These are phyloP conservation scores for Xiphias gladius DNA, from an alignment of 2,113 vertebrate species.

Conservation along the genomic window DNA sequence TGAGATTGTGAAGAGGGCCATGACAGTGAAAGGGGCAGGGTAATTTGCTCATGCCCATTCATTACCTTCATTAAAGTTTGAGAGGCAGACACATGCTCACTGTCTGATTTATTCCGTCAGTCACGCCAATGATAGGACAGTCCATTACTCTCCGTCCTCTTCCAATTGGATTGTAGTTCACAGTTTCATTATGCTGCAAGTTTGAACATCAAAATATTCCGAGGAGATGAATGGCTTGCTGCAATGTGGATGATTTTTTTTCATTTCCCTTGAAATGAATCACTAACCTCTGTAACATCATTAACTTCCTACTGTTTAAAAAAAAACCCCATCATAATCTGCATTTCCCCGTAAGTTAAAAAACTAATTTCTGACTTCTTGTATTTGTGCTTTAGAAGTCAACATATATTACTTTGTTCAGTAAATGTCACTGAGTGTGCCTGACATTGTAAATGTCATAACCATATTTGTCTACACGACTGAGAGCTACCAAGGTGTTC, in stretches of 20 bases:
- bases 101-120: conserved; percentile 75
- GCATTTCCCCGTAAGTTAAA: not conserved
- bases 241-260: not conserved
- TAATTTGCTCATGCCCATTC: conserved; percentile 83
- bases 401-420: not conserved
- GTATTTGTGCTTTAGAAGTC: not conserved
- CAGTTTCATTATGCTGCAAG: conserved; percentile 12
- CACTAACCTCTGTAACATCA: not conserved
- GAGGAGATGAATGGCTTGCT: not conserved
- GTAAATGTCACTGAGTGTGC: not conserved
- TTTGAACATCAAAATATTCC: conserved; percentile 10
- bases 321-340: not conserved
- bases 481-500: not conserved
- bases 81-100: conserved; percentile 76
- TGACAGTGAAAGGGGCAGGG: conserved; percentile 54
- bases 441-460: not conserved
- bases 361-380: not conserved
- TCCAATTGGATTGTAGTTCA: conserved; percentile 57
- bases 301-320: not conserved
- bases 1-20: conserved; percentile 5
- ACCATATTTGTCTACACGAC: not conserved
- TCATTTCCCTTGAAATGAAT: not conserved
- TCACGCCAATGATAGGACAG: conserved; percentile 68
- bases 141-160: conserved; percentile 72
- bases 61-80: conserved; percentile 84